phyloP scores from a whole-genome alignment of 1,140 invertebrate genomes.

The Tribolium madens region DNA sequence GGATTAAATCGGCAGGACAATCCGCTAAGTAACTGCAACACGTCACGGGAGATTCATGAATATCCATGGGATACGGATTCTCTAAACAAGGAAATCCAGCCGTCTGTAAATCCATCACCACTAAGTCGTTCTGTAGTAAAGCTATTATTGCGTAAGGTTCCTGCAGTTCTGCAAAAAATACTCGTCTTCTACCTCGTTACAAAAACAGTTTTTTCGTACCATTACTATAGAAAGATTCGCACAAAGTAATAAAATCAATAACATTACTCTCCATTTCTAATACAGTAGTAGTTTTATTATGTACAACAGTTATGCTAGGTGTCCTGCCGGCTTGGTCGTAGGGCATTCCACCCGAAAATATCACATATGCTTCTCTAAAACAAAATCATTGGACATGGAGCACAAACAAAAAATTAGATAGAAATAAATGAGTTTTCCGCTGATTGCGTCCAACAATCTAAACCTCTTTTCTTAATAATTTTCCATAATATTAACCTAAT shows the following conservation, averaged over 20 bases:
- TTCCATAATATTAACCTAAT: too few species aligned
- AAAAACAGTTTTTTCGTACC: slow-evolving; percentile 70
- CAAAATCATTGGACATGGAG: slow-evolving; percentile 31
- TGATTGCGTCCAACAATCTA: too few species aligned
- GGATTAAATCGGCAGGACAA: slow-evolving; percentile 96
- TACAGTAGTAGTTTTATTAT: slow-evolving; percentile 94
- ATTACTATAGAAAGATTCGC: slow-evolving; percentile 92
- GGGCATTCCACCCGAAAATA: slow-evolving; percentile 96
- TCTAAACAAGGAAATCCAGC: slow-evolving; percentile 98
- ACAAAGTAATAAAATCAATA: slow-evolving; percentile 95
- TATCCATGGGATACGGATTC: slow-evolving; percentile 99
- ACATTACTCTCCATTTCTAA: slow-evolving; percentile 99
- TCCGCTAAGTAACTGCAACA: slow-evolving; percentile 97
- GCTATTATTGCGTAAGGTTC: slow-evolving; percentile 98
- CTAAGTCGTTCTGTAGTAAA: slow-evolving; percentile 96
- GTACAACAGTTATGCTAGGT: slow-evolving; percentile 95
- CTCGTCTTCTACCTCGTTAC: not conserved
- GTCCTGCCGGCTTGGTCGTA: slow-evolving; percentile 89
- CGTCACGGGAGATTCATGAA: slow-evolving; percentile 97
- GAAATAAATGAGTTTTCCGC: too few species aligned
- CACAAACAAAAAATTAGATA: too few species aligned
- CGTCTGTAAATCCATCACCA: slow-evolving; percentile 95
- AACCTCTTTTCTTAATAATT: too few species aligned
- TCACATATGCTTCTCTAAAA: slow-evolving; percentile 85
- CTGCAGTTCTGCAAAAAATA: slow-evolving; percentile 83